Evolutionary conservation across 2,113 vertebrate genomes (phyloP).

Genomic region (Rutilus rutilus): DNA sequence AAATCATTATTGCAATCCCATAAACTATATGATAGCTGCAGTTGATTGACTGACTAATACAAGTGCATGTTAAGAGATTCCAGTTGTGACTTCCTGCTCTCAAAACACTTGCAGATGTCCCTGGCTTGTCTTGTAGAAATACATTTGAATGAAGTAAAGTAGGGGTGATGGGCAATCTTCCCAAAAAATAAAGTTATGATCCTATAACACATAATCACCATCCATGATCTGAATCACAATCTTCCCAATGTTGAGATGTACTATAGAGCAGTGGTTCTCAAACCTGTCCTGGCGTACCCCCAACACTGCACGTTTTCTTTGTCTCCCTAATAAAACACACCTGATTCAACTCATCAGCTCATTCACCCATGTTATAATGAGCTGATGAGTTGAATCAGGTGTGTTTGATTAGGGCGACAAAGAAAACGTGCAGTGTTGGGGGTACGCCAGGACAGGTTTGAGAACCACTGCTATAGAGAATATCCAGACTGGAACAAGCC

Average conservation of each 20-base stretch:
- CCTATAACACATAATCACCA: no score
- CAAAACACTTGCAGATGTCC: background rate
- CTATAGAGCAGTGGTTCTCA: no score
- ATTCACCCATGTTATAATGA: no score
- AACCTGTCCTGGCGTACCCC: no score
- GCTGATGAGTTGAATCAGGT: no score
- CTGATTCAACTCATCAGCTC: no score
- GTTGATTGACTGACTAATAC: background rate
- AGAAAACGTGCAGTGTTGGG: no score
- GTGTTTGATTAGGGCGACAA: no score
- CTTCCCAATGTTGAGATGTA: background rate
- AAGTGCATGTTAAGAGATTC: conserved; percentile 1
- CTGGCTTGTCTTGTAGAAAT: background rate
- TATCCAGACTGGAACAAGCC: background rate
- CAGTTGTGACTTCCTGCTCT: background rate
- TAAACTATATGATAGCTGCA: conserved; percentile 23
- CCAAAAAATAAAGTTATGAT: background rate
- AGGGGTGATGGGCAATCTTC: background rate
- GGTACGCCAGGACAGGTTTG: no score
- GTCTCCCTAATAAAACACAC: no score
- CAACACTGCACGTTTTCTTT: no score
- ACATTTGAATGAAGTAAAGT: background rate
- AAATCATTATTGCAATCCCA: background rate
- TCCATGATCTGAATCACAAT: background rate
- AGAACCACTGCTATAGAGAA: background rate